phyloP scores from a whole-genome alignment of 2,888 invertebrate species.

The Oxystoma pomonae region DNA sequence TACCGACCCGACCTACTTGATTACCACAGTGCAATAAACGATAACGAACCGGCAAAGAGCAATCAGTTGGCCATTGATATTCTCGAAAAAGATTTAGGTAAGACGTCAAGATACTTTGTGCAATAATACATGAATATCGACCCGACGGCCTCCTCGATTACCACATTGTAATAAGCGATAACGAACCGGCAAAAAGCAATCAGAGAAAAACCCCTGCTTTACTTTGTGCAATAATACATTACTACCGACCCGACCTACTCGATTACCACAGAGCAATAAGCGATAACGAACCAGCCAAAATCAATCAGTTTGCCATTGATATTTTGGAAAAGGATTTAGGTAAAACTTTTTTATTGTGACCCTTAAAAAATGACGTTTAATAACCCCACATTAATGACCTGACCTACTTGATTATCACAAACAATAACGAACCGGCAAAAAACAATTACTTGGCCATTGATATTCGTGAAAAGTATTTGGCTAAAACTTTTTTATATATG shows the following conservation, averaged over 20 bases:
- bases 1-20: conserved; percentile 91
- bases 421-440: conserved; percentile 59
- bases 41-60: conserved; percentile 61
- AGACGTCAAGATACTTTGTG: conserved; percentile 64
- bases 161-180: conserved; percentile 55
- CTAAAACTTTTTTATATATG: too few relatives aligned
- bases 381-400: too few relatives aligned
- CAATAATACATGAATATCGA: conserved; percentile 79
- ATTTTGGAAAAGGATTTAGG: conserved; percentile 81
- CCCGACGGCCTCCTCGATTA: conserved; percentile 87
- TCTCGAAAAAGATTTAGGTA: conserved; percentile 78
- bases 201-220: too few relatives aligned
- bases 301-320: conserved; percentile 82
- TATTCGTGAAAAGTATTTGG: conserved; percentile 79
- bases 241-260: conserved; percentile 88
- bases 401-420: conserved; percentile 75
- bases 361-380: too few relatives aligned
- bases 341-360: too few relatives aligned
- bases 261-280: conserved; percentile 62
- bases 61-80: conserved; percentile 83
- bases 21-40: conserved; percentile 57
- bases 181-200: conserved; percentile 65
- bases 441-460: conserved; percentile 84
- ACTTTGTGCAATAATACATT: conserved; percentile 70
- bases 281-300: conserved; percentile 60